These are phyloP conservation scores for Hystrix cristata DNA, from an alignment of 2,113 vertebrate species.

Conservation along the genomic window DNA sequence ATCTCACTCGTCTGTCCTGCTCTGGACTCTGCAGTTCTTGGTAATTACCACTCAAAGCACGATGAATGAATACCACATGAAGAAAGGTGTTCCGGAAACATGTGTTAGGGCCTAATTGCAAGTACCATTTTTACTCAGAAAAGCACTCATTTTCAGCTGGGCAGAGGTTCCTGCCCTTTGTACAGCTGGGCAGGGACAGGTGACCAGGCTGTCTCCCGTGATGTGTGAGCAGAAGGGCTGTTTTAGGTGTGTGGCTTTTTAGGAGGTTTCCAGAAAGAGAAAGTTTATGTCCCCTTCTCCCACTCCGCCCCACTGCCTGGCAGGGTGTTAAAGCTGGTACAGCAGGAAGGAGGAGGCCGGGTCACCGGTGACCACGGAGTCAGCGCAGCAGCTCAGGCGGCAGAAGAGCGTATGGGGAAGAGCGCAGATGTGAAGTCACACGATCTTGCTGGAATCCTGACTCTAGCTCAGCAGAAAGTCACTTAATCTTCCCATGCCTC, in stretches of 20 bases:
- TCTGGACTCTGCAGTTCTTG: not conserved
- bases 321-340: not conserved
- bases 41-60: not conserved
- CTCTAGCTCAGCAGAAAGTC: not conserved
- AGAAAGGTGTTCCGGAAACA: not conserved
- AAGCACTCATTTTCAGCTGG: not conserved
- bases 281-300: not conserved
- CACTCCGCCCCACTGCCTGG: not conserved
- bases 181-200: too few species aligned
- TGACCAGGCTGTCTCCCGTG: not conserved
- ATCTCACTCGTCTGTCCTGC: not conserved
- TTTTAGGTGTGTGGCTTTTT: not conserved
- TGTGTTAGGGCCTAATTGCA: not conserved
- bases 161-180: not conserved
- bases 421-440: not conserved
- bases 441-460: not conserved
- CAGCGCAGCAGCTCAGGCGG: not conserved
- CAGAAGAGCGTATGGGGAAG: accelerated
- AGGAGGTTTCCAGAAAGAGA: not conserved
- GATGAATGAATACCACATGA: not conserved
- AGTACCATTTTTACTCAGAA: not conserved
- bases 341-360: not conserved
- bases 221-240: not conserved
- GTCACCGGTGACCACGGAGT: not conserved
- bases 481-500: not conserved